Evolutionary conservation across 2,888 invertebrate genomes (phyloP).

Genomic region (Miltochrista miniata): DNA sequence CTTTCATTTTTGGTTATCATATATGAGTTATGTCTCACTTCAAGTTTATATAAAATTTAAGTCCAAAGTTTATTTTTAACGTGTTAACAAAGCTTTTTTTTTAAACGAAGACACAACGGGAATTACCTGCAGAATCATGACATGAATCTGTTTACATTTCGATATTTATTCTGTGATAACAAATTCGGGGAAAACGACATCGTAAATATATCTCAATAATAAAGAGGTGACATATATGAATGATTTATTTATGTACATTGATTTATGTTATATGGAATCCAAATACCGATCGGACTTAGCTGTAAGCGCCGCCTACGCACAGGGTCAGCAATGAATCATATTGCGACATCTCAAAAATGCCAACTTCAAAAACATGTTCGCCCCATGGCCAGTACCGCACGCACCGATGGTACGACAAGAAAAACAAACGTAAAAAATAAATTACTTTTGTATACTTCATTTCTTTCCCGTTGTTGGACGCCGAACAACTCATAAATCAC

Average conservation of each 20-base stretch:
- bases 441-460: conserved; percentile 83
- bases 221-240: conserved; percentile 63
- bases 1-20: neutral
- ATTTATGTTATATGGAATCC: conserved; percentile 72
- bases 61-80: neutral
- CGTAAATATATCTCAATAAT: conserved; percentile 60
- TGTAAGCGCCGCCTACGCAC: conserved; percentile 73
- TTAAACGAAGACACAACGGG: neutral
- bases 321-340: conserved; percentile 76
- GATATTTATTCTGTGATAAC: conserved; percentile 34
- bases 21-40: too few species aligned
- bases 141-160: conserved; percentile 27
- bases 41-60: too few species aligned
- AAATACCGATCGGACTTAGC: conserved; percentile 80
- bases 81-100: neutral
- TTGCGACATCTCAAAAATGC: conserved; percentile 82
- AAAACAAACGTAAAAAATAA: conserved; percentile 83
- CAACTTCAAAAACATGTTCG: conserved; percentile 81
- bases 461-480: conserved; percentile 82
- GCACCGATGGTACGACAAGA: conserved; percentile 79
- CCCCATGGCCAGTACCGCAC: conserved; percentile 75
- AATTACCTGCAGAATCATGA: conserved; percentile 26
- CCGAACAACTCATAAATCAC: conserved; percentile 82
- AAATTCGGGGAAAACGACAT: conserved; percentile 47
- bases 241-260: conserved; percentile 65